A percentile compares a stretch with the other conserved stretches of the same genome.
Conservation (phyloP, 2,113 vertebrate genomes). For the Cephalopholis sonnerati region DNA sequence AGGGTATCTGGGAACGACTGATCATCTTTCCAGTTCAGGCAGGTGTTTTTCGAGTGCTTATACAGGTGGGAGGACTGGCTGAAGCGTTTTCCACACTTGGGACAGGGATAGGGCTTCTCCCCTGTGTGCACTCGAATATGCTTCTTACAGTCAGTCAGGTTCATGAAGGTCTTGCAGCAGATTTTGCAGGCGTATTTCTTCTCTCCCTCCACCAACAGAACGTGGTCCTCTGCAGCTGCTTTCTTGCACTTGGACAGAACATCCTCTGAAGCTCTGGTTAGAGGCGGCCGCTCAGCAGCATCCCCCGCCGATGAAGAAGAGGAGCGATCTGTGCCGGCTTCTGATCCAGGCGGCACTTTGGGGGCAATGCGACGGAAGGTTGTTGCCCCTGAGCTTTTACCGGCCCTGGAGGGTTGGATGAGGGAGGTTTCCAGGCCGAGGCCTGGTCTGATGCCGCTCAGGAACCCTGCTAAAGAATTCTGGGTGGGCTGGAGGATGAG, state of each 20-base stretch:
- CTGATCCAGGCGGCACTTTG: slow-evolving; percentile 84
- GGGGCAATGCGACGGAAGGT: slow-evolving; percentile 95
- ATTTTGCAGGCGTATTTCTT: slow-evolving; percentile 98
- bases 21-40: slow-evolving; percentile 93
- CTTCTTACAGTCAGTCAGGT: slow-evolving; percentile 97
- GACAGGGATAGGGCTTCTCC: slow-evolving; percentile 95
- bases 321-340: slow-evolving; percentile 66
- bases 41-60: slow-evolving; percentile 97
- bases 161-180: slow-evolving; percentile 98
- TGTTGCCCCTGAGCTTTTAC: slow-evolving; percentile 73
- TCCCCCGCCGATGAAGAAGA: slow-evolving; percentile 68
- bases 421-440: slow-evolving; percentile 86
- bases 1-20: slow-evolving; percentile 86
- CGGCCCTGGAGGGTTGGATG: slow-evolving; percentile 75
- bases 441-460: slow-evolving; percentile 82
- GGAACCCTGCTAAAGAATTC: slow-evolving; percentile 73
- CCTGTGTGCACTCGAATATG: slow-evolving; percentile 97
- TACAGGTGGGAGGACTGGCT: slow-evolving; percentile 98
- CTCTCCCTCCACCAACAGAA: slow-evolving; percentile 94
- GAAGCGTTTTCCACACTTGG: slow-evolving; percentile 96
- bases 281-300: slow-evolving; percentile 76
- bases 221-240: slow-evolving; percentile 95
- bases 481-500: slow-evolving; percentile 91
- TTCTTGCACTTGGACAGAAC: slow-evolving; percentile 98
- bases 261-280: slow-evolving; percentile 93